These are phyloP conservation scores for Diacarnus erythraeanus DNA, from an alignment of 37 sponge, comb jelly and placozoan species.

Conservation along the genomic window DNA sequence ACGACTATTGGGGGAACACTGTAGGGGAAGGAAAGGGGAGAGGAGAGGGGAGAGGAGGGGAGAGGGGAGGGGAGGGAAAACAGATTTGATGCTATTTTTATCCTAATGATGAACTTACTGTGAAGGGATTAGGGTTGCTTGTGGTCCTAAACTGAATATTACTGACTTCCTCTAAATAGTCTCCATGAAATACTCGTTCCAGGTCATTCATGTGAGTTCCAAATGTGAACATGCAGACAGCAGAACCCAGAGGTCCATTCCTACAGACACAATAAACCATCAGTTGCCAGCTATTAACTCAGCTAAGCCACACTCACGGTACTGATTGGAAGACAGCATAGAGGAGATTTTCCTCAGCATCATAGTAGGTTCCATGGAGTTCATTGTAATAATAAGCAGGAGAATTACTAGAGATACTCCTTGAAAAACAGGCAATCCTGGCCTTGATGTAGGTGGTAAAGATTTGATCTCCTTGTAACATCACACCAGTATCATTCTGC, in stretches of 20 bases:
- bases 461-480: not conserved
- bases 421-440: conserved; percentile 40
- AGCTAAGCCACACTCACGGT: conserved; percentile 17
- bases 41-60: not conserved
- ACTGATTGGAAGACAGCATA: conserved; percentile 63
- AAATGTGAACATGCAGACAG: conserved; percentile 79
- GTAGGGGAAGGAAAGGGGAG: not conserved
- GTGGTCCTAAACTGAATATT: not conserved
- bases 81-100: too few species aligned
- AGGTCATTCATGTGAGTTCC: conserved; percentile 31
- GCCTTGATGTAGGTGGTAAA: conserved; percentile 51
- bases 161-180: conserved; percentile 16
- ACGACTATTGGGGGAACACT: conserved; percentile 40
- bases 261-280: conserved; percentile 20
- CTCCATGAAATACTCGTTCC: conserved; percentile 32
- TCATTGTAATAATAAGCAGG: conserved; percentile 59
- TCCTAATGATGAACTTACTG: conserved; percentile 34
- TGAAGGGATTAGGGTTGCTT: not conserved
- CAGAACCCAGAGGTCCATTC: conserved; percentile 80
- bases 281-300: too few species aligned
- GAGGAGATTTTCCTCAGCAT: conserved; percentile 12
- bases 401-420: not conserved
- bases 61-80: not conserved
- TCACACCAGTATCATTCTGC: conserved; percentile 45
- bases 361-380: conserved; percentile 42